Base-by-base conservation (phyloP, 2,113 vertebrate species). In the Casuarius casuarius region DNA sequence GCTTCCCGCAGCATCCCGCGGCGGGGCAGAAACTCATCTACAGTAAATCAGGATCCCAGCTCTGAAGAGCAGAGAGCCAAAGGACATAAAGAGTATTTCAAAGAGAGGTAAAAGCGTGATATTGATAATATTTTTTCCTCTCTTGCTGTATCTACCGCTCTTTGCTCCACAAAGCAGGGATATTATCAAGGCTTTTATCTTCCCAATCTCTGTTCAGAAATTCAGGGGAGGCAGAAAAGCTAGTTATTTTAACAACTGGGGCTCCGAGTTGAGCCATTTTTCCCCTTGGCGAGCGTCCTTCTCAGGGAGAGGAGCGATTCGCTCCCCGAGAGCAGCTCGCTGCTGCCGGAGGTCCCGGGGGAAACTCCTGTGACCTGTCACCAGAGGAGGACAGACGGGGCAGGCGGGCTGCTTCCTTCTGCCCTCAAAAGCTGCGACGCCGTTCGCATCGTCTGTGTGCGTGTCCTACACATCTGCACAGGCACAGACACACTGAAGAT, bases 121-220 rank as follows among this genome's bases (percentile, higher is more conserved):
- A 63, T 4, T 25, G 26, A 54, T 63, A 74, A 17, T 74, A 9
- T 54, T 75, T 84, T 77, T 88, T 78, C 44, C 56, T 18, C 54
- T 84, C 40, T 66, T 51, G 26, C 67, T 71, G 71, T 79, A 33
- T 87, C 79, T 94, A 56, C 26, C 7, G 46, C 26, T 73, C 38
- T 89, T 66, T 71, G 33, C 48, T 90, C 68, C 66, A n/a, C 35
- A 46, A 87, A 62, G 54, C 42, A 51, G 13, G n/a, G 26, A 59
- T 77, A 65, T 76, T 88, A 92, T 83, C 75, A 85, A 52, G 20
- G 26, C 18, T 96, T 88, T n/a, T 48, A 83, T 56, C 80, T 80
- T 18, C 68, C 12, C 15, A 77, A 84, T 49, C 66, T 62, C 67
- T 61, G 6, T 19, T 29, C n/a, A 74, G 72, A 85, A 85, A 87